Conservation (phyloP, 2,888 invertebrate species). For the Patella caerulea region DNA sequence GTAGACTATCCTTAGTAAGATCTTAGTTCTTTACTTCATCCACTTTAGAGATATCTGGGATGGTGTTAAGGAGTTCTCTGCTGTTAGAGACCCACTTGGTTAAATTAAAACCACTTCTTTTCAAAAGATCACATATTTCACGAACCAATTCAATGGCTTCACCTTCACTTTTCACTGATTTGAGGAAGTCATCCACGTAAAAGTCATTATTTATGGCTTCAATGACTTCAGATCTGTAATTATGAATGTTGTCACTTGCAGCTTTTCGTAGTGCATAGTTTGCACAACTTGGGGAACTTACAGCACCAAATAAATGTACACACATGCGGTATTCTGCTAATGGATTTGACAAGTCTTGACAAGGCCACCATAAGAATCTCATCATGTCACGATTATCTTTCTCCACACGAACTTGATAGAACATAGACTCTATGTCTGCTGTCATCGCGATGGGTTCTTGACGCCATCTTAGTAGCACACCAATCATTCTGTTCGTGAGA, state of each 20-base stretch:
- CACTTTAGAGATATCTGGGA: slow-evolving; percentile 18
- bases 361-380: slow-evolving; percentile 38
- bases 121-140: slow-evolving; percentile 17
- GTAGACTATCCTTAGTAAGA: slow-evolving; percentile 16
- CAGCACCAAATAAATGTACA: not conserved
- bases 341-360: not conserved
- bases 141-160: slow-evolving; percentile 16
- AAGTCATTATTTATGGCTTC: slow-evolving; percentile 19
- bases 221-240: slow-evolving; percentile 12
- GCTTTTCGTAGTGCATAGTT: slow-evolving; percentile 10
- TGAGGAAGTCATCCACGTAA: no score
- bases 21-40: slow-evolving; percentile 13
- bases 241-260: not conserved
- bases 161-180: slow-evolving; percentile 16
- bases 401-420: slow-evolving; percentile 32
- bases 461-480: slow-evolving; percentile 37
- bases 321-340: not conserved
- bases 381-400: slow-evolving; percentile 29
- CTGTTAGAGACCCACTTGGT: slow-evolving; percentile 28
- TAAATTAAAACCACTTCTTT: slow-evolving; percentile 21
- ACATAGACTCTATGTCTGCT: slow-evolving; percentile 39
- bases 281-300: not conserved
- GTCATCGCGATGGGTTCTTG: slow-evolving; percentile 37
- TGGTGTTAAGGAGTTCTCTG: slow-evolving; percentile 14
- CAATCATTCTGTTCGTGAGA: slow-evolving; percentile 39